Base-by-base conservation (phyloP, 1,140 invertebrate genomes). In the Aleiodes sp. region DNA sequence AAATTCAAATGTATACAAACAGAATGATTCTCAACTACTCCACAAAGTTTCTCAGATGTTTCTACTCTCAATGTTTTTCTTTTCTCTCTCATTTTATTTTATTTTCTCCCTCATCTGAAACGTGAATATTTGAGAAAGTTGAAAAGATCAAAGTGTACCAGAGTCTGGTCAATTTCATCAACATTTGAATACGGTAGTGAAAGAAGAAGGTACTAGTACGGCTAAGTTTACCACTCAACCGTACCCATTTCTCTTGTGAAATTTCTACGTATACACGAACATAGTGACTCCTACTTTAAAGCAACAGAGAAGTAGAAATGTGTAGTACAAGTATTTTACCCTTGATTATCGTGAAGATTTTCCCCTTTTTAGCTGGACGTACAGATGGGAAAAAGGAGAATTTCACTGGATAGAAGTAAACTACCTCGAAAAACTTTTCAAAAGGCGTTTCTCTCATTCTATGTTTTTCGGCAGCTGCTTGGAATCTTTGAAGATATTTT, bases 81-180 rank as follows among this genome's bases (percentile, higher is more conserved):
- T 10, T 33, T 7, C n/a, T n/a, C n/a, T n/a, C n/a, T n/a, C n/a
- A n/a, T n/a, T n/a, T n/a, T n/a, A n/a, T n/a, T n/a, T n/a, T n/a
- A n/a, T n/a, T n/a, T n/a, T n/a, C 16, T 52, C 21, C 21, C 46
- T 52, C 26, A 12, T 19, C 19, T 2, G 6, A 52, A 10, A 52
- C 77, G 78, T 75, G 82, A 85, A 86, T 85, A 85, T 85, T 86
- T 85, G 78, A 85, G 84, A 78, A 85, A 79, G 81, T 79, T 78
- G 16, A 31, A 59, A 16, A 78, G 84, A 86, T 85, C 85, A 86
- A 86, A 86, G 85, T 52, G 12, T 31, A 16, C 9, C n/a, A 78
- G 68, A 75, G 82, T 85, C 85, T 86, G 84, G 84, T 86, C 85
- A 86, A 86, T 86, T 86, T 86, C 83, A 86, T 86, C 85, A 86